Evolutionary conservation across 2,113 vertebrate species (phyloP), one percentile per base, ranked within the genome.

Genomic region (Aegotheles bennettii): DNA sequence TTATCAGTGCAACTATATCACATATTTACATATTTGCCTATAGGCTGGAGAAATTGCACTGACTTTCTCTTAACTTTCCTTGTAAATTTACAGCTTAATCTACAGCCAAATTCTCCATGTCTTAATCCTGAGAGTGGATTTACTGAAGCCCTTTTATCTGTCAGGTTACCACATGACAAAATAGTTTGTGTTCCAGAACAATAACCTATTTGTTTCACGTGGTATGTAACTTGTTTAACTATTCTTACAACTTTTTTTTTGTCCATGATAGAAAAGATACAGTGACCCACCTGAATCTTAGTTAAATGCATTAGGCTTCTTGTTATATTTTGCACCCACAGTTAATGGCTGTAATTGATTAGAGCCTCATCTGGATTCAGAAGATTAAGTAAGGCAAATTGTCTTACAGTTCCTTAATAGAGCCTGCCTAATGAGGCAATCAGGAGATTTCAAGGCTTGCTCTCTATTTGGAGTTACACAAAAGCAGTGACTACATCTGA

Each of bases 341-440:
- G 84, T 90, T 98, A 97, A 98, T 96, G 91, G 48, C 33, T 88
- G 42, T 97, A 97, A 96, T 97, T 98, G 95, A 98, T 98, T 97
- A 96, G 61, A 97, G 80, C 59, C 75, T 97, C 94, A 94, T 97
- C 93, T 95, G 93, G 69, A 98, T 97, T 96, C 95, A 96, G 94
- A 96, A 95, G 93, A 98, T 93, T 97, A 78, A 84, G 61, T 97
- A 93, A 95, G 95, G 77, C 43, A 98, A 98, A 98, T 97, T 98
- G 96, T 96, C 96, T 97, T 98, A 90, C 91, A 84, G 59, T 94
- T 97, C 84, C 91, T 91, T 97, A 98, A 96, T 94, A 97, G 70
- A 94, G 18, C 56, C 69, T 85, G 56, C 74, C 97, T 97, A 98
- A 98, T 57, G 60, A 97, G 94, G 97, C 93, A 97, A 95, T 96